Evolutionary conservation across 2,797 vertebrate genomes (phyloP).

Genomic region (Esox lucius): DNA sequence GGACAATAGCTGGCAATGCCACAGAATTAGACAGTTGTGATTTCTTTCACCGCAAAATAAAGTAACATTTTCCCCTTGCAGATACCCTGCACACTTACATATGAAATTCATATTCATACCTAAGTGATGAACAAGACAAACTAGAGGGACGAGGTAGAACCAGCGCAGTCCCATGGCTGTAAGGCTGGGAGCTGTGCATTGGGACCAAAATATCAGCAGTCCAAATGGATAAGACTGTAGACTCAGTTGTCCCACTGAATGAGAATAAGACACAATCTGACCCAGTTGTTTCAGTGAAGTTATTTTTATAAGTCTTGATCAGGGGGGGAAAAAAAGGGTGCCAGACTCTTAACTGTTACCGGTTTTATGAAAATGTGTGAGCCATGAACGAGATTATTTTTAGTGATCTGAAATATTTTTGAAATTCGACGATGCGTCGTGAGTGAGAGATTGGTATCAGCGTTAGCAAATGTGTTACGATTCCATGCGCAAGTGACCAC

Average conservation of each 20-base stretch:
- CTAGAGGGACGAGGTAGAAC: neutral
- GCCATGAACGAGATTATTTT: slow-evolving; percentile 50
- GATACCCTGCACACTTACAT: neutral
- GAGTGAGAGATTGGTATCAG: slow-evolving; percentile 18
- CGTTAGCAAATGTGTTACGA: neutral
- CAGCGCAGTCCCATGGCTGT: neutral
- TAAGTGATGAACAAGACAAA: neutral
- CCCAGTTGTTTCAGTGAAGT: slow-evolving; percentile 6
- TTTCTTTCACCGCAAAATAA: neutral
- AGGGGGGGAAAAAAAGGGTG: neutral
- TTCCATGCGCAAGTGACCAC: neutral
- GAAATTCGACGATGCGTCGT: slow-evolving; percentile 29
- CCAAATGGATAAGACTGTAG: neutral
- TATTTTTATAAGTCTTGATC: neutral
- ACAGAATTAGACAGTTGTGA: neutral
- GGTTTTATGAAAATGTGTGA: slow-evolving; percentile 8
- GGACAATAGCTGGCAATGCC: neutral
- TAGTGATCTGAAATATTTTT: slow-evolving; percentile 37
- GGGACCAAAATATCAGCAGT: neutral
- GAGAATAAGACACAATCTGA: neutral
- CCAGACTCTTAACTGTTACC: neutral
- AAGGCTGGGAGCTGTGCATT: neutral
- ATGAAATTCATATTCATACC: slow-evolving; percentile 6
- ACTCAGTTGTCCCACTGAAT: neutral
- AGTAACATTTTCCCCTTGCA: neutral